A percentile compares a stretch with the other conserved stretches of the same genome.
phyloP scores from a whole-genome alignment of 2,797 vertebrate species.

The Hipposideros larvatus region DNA sequence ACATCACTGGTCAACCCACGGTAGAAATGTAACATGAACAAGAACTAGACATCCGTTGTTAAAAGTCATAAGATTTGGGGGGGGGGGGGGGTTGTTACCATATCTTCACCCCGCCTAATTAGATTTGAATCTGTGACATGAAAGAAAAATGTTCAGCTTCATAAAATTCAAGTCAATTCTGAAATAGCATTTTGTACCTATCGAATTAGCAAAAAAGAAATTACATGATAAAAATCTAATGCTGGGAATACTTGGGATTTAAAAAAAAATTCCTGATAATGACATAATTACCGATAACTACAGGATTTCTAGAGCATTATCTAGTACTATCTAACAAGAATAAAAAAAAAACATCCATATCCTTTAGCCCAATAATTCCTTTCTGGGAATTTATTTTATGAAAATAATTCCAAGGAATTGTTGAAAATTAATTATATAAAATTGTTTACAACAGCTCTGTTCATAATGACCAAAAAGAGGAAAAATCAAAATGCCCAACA shows the following conservation, averaged over 20 bases:
- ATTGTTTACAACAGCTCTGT: neutral
- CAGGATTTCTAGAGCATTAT: neutral
- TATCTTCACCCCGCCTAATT: neutral
- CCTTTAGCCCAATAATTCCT: neutral
- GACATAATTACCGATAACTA: too few relatives aligned
- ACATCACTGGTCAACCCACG: neutral
- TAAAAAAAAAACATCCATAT: neutral
- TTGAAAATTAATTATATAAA: neutral
- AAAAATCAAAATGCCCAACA: slow-evolving; percentile 18
- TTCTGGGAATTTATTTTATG: neutral
- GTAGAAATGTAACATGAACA: neutral
- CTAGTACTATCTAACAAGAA: neutral
- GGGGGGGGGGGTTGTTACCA: neutral
- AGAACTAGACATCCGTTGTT: neutral
- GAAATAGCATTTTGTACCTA: neutral
- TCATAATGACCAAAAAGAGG: neutral
- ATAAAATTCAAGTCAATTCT: neutral
- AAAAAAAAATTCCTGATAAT: neutral
- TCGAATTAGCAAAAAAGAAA: neutral
- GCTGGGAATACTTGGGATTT: neutral
- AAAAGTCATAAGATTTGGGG: neutral
- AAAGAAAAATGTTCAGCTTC: slow-evolving; percentile 38
- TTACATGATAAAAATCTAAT: neutral
- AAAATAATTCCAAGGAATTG: slow-evolving; percentile 29
- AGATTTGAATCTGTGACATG: neutral